Percentiles rank a stretch among this genome's conserved stretches.
These are phyloP conservation scores for Deilephila porcellus DNA, from an alignment of 2,888 invertebrate species.

Conservation along the genomic window DNA sequence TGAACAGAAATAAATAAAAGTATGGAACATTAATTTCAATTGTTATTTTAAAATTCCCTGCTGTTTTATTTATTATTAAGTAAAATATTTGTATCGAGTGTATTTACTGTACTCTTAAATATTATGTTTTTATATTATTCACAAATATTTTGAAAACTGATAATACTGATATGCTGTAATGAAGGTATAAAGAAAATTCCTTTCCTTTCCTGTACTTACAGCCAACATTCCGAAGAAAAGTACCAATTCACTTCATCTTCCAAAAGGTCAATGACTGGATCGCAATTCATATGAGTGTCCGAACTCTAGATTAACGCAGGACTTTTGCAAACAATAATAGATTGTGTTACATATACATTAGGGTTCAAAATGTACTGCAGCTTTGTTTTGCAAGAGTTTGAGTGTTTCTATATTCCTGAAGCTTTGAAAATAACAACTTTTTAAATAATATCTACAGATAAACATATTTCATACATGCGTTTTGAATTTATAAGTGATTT, in stretches of 20 bases:
- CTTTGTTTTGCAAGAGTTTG: background rate
- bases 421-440: too few relatives aligned
- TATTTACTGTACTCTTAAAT: too few relatives aligned
- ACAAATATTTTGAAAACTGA: background rate
- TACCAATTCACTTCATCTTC: conserved; percentile 10
- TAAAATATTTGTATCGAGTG: too few relatives aligned
- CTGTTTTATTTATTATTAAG: too few relatives aligned
- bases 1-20: too few relatives aligned
- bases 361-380: background rate
- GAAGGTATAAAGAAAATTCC: background rate
- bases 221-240: conserved; percentile 7
- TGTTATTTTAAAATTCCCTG: too few relatives aligned
- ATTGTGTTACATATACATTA: background rate
- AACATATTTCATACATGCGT: too few relatives aligned
- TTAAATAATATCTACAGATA: too few relatives aligned
- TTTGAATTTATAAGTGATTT: too few relatives aligned
- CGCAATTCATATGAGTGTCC: conserved; percentile 24
- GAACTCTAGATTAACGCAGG: background rate
- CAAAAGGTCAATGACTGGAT: conserved; percentile 13
- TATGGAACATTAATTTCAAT: too few relatives aligned
- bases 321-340: background rate
- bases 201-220: background rate
- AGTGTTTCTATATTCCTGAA: background rate
- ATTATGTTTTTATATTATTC: background rate
- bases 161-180: background rate